These are phyloP conservation scores for Caranx melampygus DNA, from an alignment of 2,113 vertebrate species.

Conservation along the genomic window DNA sequence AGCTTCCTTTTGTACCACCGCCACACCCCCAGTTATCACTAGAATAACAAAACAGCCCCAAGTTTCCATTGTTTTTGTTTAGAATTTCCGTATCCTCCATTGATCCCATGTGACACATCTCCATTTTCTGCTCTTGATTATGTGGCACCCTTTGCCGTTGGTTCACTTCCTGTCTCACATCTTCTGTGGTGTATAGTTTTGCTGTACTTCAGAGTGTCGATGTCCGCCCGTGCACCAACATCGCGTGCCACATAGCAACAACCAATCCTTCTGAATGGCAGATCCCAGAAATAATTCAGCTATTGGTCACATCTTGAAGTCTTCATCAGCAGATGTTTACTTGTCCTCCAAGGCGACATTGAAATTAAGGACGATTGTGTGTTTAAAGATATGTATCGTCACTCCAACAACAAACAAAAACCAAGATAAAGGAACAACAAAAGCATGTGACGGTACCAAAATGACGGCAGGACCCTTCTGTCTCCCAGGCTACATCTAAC, in stretches of 20 bases:
- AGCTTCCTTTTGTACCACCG: conserved; percentile 73
- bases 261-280: conserved; percentile 35
- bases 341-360: conserved; percentile 33
- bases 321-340: conserved; percentile 58
- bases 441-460: conserved; percentile 27
- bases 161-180: conserved; percentile 58
- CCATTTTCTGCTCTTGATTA: conserved; percentile 17
- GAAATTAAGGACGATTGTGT: conserved; percentile 34
- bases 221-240: conserved; percentile 29
- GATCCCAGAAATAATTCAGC: conserved; percentile 21
- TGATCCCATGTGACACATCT: conserved; percentile 39
- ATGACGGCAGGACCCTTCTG: conserved; percentile 56
- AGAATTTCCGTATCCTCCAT: conserved; percentile 27
- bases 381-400: conserved; percentile 32
- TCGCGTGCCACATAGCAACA: conserved; percentile 40
- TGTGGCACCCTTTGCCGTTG: conserved; percentile 38
- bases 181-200: conserved; percentile 30
- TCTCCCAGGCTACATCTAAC: conserved; percentile 88
- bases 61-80: conserved; percentile 70
- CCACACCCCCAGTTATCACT: conserved; percentile 60
- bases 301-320: conserved; percentile 34
- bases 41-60: conserved; percentile 74
- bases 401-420: conserved; percentile 19
- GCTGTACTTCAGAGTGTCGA: conserved; percentile 21
- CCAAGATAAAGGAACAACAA: conserved; percentile 20